Conservation (phyloP, 2,888 invertebrate species). For the Macrosoma leucophasiata region DNA sequence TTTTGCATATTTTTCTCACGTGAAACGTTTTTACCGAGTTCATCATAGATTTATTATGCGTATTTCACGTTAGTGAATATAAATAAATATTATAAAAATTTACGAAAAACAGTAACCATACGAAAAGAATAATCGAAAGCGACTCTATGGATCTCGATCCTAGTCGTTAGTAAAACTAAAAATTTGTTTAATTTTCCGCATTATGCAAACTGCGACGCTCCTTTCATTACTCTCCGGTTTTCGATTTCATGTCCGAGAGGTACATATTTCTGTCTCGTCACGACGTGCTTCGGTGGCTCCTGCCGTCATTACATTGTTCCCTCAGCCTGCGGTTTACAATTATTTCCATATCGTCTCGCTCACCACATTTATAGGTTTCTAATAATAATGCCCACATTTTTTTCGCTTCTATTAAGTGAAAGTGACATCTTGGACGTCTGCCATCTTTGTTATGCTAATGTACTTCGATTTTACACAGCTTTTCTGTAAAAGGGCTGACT, state of each 20-base stretch:
- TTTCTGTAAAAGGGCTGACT: constrained; percentile 57
- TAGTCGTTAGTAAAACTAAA: constrained; percentile 50
- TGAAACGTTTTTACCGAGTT: no score
- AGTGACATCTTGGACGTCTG: constrained; percentile 54
- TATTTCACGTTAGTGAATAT: background rate
- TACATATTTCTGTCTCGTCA: constrained; percentile 64
- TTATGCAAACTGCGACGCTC: constrained; percentile 58
- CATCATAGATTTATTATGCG: no score
- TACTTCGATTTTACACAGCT: constrained; percentile 55
- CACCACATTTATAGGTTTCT: constrained; percentile 11
- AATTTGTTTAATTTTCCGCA: constrained; percentile 60
- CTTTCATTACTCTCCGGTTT: constrained; percentile 57
- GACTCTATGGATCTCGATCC: constrained; percentile 38
- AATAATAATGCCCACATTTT: constrained; percentile 27
- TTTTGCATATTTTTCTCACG: background rate
- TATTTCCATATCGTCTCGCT: constrained; percentile 48
- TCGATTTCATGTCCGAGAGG: constrained; percentile 62
- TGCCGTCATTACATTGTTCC: constrained; percentile 51
- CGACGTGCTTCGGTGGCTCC: constrained; percentile 54
- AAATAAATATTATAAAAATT: constrained; percentile 14
- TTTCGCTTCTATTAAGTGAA: constrained; percentile 54
- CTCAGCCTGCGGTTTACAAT: constrained; percentile 55
- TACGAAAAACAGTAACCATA: no score
- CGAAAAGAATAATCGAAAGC: no score
- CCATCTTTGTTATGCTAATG: constrained; percentile 70